A percentile compares a stretch with the other conserved stretches of the same genome.
Evolutionary conservation across 1,140 invertebrate genomes (phyloP).

Genomic region (Pararge aegeria): DNA sequence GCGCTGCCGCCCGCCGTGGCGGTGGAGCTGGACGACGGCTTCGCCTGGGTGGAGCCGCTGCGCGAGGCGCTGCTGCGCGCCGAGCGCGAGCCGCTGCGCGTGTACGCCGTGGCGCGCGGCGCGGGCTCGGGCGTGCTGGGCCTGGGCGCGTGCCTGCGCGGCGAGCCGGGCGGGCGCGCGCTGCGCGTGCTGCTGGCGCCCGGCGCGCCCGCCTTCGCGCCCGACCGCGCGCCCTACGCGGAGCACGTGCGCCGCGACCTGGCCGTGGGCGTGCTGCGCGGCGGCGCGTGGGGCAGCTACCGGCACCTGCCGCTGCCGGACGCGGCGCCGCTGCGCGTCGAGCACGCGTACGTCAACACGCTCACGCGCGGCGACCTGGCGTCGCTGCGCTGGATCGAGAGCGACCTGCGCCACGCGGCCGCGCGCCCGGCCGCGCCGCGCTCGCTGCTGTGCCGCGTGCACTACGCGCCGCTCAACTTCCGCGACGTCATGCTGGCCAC

Average conservation of each 20-base stretch:
- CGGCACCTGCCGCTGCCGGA: constrained; percentile 87
- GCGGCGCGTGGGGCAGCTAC: constrained; percentile 91
- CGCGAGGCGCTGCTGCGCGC: constrained; percentile 85
- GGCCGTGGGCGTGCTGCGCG: constrained; percentile 89
- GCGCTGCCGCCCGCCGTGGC: constrained; percentile 62
- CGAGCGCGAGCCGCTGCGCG: constrained; percentile 80
- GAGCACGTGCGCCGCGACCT: constrained; percentile 88
- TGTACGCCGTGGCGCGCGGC: constrained; percentile 83
- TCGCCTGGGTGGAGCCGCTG: constrained; percentile 90
- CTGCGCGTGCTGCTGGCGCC: constrained; percentile 84
- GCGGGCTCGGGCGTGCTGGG: constrained; percentile 88
- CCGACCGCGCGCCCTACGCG: constrained; percentile 80
- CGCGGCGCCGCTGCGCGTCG: constrained; percentile 82
- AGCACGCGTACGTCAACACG: constrained; percentile 96
- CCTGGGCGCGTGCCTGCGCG: constrained; percentile 92
- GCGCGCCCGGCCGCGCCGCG: constrained; percentile 44
- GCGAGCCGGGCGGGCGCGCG: constrained; percentile 89
- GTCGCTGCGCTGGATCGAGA: constrained; percentile 96
- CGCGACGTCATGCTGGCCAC: constrained; percentile 98
- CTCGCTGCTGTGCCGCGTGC: constrained; percentile 89
- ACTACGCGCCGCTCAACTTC: constrained; percentile 97
- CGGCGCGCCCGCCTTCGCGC: constrained; percentile 77
- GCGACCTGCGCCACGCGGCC: constrained; percentile 84
- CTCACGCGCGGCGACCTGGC: constrained; percentile 94
- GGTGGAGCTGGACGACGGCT: constrained; percentile 85